Percentiles rank a stretch among this genome's conserved stretches.
These are phyloP conservation scores for Fissipunctia ypsillon DNA, from an alignment of 2,888 invertebrate genomes.

Conservation along the genomic window DNA sequence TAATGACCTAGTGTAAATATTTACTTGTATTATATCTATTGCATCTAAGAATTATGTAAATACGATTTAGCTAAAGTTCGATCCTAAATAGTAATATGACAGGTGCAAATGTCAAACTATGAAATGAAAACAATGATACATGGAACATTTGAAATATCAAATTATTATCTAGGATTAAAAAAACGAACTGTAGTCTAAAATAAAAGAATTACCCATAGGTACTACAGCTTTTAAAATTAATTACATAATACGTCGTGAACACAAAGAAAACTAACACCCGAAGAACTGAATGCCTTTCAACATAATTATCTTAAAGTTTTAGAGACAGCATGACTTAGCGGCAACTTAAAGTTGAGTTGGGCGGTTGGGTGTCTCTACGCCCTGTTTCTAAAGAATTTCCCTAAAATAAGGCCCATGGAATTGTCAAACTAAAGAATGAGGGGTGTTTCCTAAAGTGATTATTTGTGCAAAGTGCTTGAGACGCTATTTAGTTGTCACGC, in stretches of 20 bases:
- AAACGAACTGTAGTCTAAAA: too few relatives aligned
- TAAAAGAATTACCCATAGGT: background rate
- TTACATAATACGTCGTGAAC: background rate
- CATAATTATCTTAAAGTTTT: background rate
- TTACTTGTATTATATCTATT: too few relatives aligned
- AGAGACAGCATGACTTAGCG: background rate
- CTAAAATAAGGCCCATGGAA: background rate
- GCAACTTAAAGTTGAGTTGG: background rate
- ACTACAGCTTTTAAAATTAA: background rate
- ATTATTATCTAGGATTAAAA: too few relatives aligned
- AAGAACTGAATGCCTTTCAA: background rate
- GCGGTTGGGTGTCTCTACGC: background rate
- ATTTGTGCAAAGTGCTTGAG: constrained; percentile 20
- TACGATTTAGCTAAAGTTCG: too few relatives aligned
- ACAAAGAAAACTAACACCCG: background rate
- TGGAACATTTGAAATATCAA: too few relatives aligned
- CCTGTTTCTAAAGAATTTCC: background rate
- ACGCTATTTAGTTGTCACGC: constrained; percentile 50
- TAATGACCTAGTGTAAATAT: too few relatives aligned
- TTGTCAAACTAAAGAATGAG: constrained; percentile 3
- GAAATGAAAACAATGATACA: too few relatives aligned
- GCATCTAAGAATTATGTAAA: too few relatives aligned
- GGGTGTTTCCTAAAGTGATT: constrained; percentile 51
- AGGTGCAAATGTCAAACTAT: too few relatives aligned
- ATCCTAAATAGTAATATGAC: too few relatives aligned